These are phyloP conservation scores for Capreolus pygargus DNA, from an alignment of 2,113 vertebrate genomes.

Conservation along the genomic window DNA sequence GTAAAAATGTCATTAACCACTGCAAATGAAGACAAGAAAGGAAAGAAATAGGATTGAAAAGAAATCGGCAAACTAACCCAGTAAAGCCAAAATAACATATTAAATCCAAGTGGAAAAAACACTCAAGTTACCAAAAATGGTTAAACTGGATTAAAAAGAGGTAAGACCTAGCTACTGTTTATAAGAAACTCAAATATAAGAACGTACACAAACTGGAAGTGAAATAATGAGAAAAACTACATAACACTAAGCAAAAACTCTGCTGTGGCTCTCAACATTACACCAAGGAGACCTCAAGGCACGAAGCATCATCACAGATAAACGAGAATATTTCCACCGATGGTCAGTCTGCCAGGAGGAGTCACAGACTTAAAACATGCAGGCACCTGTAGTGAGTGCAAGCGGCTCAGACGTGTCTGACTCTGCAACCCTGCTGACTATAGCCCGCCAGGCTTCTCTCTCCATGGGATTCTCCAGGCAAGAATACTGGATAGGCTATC, in stretches of 20 bases:
- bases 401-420: neutral
- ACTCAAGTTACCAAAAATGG: too few relatives aligned
- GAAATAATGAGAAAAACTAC: fast-evolving
- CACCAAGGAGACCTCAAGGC: neutral
- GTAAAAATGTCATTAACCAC: too few relatives aligned
- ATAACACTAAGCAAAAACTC: too few relatives aligned
- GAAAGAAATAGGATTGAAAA: neutral
- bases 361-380: neutral
- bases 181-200: too few relatives aligned
- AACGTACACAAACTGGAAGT: neutral
- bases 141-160: too few relatives aligned
- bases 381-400: neutral
- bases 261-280: fast-evolving
- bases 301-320: neutral
- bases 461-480: neutral
- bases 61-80: neutral
- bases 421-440: neutral
- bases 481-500: neutral
- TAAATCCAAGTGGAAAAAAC: neutral
- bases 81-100: fast-evolving
- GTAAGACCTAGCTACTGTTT: neutral
- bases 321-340: neutral
- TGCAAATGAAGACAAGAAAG: fast-evolving
- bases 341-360: too few relatives aligned
- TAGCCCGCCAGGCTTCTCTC: neutral